These are phyloP conservation scores for Sylvilagus floridanus DNA, from an alignment of 2,797 vertebrate species.

Conservation along the genomic window DNA sequence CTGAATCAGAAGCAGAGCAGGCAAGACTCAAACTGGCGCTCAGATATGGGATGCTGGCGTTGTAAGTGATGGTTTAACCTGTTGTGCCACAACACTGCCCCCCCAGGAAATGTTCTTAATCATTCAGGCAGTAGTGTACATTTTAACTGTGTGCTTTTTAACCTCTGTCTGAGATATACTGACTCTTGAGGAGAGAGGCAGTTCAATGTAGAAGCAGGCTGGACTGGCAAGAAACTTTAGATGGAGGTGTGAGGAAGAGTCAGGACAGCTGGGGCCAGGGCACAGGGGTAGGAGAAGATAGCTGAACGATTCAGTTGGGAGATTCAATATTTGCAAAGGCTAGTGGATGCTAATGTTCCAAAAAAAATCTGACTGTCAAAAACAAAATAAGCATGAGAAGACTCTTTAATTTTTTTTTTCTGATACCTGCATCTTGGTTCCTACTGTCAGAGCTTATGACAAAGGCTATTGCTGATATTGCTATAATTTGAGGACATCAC, in stretches of 20 bases:
- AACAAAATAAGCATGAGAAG: not conserved
- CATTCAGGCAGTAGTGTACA: not conserved
- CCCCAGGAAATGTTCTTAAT: not conserved
- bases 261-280: not conserved
- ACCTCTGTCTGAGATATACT: not conserved
- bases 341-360: not conserved
- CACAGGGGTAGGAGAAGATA: not conserved
- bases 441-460: conserved; percentile 3
- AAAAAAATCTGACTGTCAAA: not conserved
- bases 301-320: not conserved
- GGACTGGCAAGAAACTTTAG: not conserved
- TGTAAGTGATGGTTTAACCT: no score
- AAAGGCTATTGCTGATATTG: not conserved
- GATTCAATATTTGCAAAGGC: not conserved
- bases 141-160: not conserved
- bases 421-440: not conserved
- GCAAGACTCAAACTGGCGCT: no score
- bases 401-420: not conserved
- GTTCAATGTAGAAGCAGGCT: not conserved
- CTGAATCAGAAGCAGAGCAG: no score
- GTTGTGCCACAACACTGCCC: no score
- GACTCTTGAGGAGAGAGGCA: not conserved
- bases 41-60: no score
- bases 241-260: not conserved
- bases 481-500: not conserved